These are phyloP conservation scores for Gymnarchus niloticus DNA, from an alignment of 2,113 vertebrate genomes.

Conservation along the genomic window DNA sequence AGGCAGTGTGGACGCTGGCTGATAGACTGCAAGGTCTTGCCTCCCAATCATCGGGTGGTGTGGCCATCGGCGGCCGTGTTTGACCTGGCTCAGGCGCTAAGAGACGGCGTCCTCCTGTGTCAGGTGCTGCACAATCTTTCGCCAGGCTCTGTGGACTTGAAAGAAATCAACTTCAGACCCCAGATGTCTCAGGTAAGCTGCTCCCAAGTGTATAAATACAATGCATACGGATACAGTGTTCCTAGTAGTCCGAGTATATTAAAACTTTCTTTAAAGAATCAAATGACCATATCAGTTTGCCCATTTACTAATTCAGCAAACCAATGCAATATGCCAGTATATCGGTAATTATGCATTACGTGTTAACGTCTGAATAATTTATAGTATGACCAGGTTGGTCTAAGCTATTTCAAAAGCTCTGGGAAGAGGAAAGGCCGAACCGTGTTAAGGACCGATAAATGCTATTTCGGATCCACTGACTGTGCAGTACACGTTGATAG, in stretches of 20 bases:
- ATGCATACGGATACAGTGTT: neutral
- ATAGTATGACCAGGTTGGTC: too few relatives aligned
- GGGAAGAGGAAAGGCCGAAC: neutral
- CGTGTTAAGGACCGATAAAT: neutral
- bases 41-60: conserved; percentile 88
- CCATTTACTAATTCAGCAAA: too few relatives aligned
- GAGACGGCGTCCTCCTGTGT: conserved; percentile 91
- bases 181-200: conserved; percentile 94
- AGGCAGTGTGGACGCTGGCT: conserved; percentile 94
- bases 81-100: conserved; percentile 91
- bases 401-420: too few relatives aligned
- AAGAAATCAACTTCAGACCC: conserved; percentile 96
- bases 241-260: neutral
- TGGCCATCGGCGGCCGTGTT: conserved; percentile 93
- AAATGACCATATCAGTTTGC: too few relatives aligned
- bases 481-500: neutral
- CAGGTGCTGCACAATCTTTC: conserved; percentile 94
- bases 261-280: neutral
- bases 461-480: neutral
- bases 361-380: too few relatives aligned
- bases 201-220: neutral
- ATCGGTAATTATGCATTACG: too few relatives aligned
- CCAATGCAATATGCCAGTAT: too few relatives aligned
- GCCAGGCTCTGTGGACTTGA: conserved; percentile 91
- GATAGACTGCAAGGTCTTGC: conserved; percentile 94